Conservation (phyloP, 2,113 vertebrate species). For the Rattus rattus region DNA sequence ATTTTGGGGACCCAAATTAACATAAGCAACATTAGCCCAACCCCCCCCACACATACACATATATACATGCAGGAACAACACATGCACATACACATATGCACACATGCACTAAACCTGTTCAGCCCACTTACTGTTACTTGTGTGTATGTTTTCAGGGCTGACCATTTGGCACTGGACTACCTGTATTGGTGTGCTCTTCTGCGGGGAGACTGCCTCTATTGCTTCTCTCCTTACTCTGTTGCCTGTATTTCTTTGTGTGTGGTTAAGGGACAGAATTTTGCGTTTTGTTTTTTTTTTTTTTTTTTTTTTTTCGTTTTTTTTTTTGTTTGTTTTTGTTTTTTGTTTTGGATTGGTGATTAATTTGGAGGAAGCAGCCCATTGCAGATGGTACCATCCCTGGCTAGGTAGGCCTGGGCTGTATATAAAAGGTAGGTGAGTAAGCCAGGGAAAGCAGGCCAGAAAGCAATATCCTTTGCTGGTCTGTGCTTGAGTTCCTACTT, state of each 20-base stretch:
- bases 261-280: neutral
- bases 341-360: neutral
- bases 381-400: neutral
- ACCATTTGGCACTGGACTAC: neutral
- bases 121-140: neutral
- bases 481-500: neutral
- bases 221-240: neutral
- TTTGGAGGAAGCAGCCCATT: neutral
- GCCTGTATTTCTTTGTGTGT: neutral
- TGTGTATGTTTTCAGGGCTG: neutral
- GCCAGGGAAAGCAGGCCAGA: neutral
- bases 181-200: neutral
- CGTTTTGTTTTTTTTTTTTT: no score
- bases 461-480: neutral
- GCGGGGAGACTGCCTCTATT: neutral
- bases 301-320: no score
- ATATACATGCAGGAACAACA: neutral
- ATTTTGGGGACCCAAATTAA: no score
- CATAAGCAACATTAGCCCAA: no score
- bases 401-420: neutral
- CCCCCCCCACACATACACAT: no score
- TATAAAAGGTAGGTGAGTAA: neutral
- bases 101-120: neutral
- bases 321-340: no score
- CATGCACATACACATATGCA: neutral